These are phyloP conservation scores for Scopus umbretta DNA, from an alignment of 2,113 vertebrate species.

Conservation along the genomic window DNA sequence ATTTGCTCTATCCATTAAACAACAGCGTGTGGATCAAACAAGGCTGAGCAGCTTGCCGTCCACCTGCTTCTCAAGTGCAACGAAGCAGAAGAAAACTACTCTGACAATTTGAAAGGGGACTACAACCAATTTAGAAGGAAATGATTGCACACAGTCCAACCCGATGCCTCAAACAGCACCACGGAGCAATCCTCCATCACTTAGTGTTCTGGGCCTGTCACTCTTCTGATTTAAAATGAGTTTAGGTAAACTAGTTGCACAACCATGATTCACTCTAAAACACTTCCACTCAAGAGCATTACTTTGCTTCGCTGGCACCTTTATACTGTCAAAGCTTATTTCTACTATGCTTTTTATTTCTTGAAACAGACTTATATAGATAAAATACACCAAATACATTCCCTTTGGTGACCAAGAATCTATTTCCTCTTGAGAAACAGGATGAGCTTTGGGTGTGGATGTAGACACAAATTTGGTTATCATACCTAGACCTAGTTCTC, in stretches of 20 bases:
- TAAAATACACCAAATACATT: background rate
- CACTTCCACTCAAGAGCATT: background rate
- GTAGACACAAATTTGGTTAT: background rate
- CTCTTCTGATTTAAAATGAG: conserved; percentile 26
- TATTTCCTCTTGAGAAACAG: background rate
- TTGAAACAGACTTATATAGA: background rate
- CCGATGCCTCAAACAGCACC: background rate
- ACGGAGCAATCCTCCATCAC: conserved; percentile 31
- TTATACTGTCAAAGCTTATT: background rate
- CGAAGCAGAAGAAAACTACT: conserved; percentile 59
- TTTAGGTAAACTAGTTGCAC: conserved; percentile 41
- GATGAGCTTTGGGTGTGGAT: background rate
- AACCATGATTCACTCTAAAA: background rate
- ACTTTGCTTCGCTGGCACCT: background rate
- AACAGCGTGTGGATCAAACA: conserved; percentile 6
- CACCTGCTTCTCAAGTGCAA: conserved; percentile 64
- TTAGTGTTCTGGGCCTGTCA: conserved; percentile 43
- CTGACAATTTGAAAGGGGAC: conserved; percentile 67
- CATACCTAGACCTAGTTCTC: background rate
- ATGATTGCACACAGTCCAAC: conserved; percentile 42
- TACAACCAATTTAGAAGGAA: conserved; percentile 60
- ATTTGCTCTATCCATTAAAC: conserved; percentile 47
- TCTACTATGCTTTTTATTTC: background rate
- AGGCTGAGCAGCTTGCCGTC: conserved; percentile 41
- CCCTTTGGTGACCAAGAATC: background rate